Conservation (phyloP, 2,113 vertebrate species). For the Ammodytes dubius region DNA sequence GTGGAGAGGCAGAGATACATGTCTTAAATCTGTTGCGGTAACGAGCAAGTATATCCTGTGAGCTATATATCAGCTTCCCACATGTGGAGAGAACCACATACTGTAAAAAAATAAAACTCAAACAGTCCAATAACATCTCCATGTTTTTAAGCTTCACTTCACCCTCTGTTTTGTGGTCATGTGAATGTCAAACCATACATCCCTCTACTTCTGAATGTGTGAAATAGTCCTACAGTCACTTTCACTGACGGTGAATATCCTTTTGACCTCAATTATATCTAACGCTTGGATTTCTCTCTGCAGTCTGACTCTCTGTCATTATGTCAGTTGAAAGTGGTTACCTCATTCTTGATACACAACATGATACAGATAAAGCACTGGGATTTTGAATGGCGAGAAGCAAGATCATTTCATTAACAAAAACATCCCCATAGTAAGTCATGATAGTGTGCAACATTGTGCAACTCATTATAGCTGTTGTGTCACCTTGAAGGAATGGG, state of each 20-base stretch:
- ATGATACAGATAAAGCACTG: background rate
- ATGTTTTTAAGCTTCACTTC: background rate
- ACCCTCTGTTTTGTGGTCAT: background rate
- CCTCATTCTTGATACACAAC: background rate
- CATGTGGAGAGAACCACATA: slow-evolving; percentile 18
- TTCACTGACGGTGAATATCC: background rate
- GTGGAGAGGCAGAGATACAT: background rate
- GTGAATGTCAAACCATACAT: background rate
- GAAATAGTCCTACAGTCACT: no score
- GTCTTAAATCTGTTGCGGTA: slow-evolving; percentile 29
- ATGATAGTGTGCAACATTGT: background rate
- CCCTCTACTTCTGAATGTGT: background rate
- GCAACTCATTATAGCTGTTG: background rate
- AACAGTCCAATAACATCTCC: background rate
- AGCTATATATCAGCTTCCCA: slow-evolving; percentile 39
- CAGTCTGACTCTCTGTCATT: background rate
- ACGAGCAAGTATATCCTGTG: slow-evolving; percentile 28
- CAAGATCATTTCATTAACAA: background rate
- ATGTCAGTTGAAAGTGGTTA: background rate
- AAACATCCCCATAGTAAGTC: background rate
- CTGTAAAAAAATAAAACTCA: background rate
- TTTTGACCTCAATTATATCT: background rate
- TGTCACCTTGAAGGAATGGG: background rate
- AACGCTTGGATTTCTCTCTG: background rate
- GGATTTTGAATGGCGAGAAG: background rate